These are phyloP conservation scores for Poeciliopsis turrubarensis DNA, from an alignment of 2,113 vertebrate species.

Conservation along the genomic window DNA sequence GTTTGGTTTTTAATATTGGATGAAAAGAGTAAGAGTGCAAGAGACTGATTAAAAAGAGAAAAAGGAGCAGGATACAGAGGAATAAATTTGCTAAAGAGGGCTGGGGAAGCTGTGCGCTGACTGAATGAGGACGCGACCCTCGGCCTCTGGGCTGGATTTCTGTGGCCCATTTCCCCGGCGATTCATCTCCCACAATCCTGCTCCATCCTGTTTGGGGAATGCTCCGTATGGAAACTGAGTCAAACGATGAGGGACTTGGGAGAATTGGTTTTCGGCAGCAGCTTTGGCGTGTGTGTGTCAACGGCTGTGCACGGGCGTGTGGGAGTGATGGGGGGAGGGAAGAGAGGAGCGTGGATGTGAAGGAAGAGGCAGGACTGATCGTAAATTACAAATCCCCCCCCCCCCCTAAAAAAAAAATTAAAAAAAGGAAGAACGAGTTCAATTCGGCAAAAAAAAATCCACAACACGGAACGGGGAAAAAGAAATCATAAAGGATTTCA, in stretches of 20 bases:
- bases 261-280: slow-evolving; percentile 67
- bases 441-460: neutral
- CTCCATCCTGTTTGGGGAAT: slow-evolving; percentile 56
- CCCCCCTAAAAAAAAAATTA: neutral
- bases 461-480: neutral
- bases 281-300: slow-evolving; percentile 68
- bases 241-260: slow-evolving; percentile 60
- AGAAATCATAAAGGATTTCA: neutral
- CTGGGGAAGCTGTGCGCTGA: slow-evolving; percentile 41
- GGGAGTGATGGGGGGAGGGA: neutral
- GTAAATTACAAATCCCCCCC: slow-evolving; percentile 38
- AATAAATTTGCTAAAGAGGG: slow-evolving; percentile 30
- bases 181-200: slow-evolving; percentile 47
- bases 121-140: slow-evolving; percentile 60
- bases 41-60: slow-evolving; percentile 12
- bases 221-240: slow-evolving; percentile 64
- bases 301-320: slow-evolving; percentile 1
- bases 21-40: neutral
- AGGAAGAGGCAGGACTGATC: slow-evolving; percentile 18
- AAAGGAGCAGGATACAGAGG: neutral
- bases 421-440: neutral
- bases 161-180: slow-evolving; percentile 9
- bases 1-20: neutral
- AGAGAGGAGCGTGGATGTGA: neutral
- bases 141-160: slow-evolving; percentile 44